Base-by-base conservation (phyloP, 1,140 invertebrate species). In the Sitophilus oryzae region DNA sequence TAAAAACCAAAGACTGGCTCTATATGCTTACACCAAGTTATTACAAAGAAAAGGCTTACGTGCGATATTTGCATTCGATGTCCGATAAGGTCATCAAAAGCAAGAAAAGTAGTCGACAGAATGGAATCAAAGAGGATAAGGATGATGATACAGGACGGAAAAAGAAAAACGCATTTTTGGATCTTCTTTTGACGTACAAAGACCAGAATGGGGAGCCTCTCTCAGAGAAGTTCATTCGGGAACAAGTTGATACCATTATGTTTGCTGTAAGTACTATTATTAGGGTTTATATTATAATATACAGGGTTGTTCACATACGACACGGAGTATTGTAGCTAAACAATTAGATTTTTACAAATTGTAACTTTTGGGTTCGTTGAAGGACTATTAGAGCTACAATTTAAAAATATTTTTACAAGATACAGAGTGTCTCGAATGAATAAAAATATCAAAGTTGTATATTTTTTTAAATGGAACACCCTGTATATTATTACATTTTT, bases 161-260 rank as follows among this genome's bases (percentile, higher is more conserved):
- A 65, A 80, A 76, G 61, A 73, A 79, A 48, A 66, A 82, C 11
- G 85, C 85, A 1, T 90, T 91, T 67, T 74, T 91, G 48, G 88
- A 89, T 73, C 70, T 86, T 30, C 67, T 89, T 8, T 75, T 89
- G 15, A 76, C 81, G 63, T 74, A 74, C 52, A 77, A 75, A 44
- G 70, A 77, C 21, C 74, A 80, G 45, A 52, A 44, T 45, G 81
- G 77, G 10, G 70, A 73, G 6, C 68, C 73, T 5, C 70, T 89
- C 8, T 70, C 75, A 0, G 75, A 82, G 52, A 77, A 80, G 37
- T 81, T 85, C 63, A 88, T 91, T 40, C 74, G 84, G 45, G 86
- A 90, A 66, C 87, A 91, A 76, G 86, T 90, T 5, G 88, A 92
- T 62, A 91, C 88, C 1, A 91, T 91, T 63, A 89, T 87, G 81